phyloP scores from a whole-genome alignment of 1,140 invertebrate species.

The Aradophagus sp. region DNA sequence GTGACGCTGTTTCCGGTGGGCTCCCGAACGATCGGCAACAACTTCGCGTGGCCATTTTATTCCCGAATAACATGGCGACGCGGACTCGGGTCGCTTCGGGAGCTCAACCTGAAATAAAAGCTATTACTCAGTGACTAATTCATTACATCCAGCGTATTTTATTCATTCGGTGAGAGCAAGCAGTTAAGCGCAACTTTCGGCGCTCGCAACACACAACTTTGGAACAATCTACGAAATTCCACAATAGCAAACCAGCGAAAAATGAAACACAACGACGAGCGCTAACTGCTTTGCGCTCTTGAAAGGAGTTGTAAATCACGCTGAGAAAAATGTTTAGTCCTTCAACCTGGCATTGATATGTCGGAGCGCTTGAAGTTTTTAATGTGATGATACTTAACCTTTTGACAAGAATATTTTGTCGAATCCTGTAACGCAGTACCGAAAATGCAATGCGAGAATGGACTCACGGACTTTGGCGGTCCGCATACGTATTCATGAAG shows the following conservation, averaged over 20 bases:
- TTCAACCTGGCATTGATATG: slow-evolving; percentile 43
- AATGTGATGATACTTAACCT: slow-evolving; percentile 57
- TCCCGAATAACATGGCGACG: slow-evolving; percentile 4
- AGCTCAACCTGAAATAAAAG: too few species aligned
- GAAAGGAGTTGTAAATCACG: slow-evolving; percentile 31
- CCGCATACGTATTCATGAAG: slow-evolving; percentile 30
- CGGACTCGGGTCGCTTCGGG: slow-evolving; percentile 6
- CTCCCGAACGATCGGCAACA: too few species aligned
- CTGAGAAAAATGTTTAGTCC: slow-evolving; percentile 22
- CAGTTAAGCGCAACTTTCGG: too few species aligned
- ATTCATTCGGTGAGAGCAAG: too few species aligned
- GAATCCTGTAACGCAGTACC: slow-evolving; percentile 37
- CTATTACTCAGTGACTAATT: background rate
- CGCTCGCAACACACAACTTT: too few species aligned
- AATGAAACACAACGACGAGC: too few species aligned
- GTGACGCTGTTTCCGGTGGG: background rate
- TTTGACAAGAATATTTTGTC: slow-evolving; percentile 44
- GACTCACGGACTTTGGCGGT: slow-evolving; percentile 32
- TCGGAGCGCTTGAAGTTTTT: slow-evolving; percentile 44
- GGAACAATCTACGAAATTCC: too few species aligned
- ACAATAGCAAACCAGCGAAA: too few species aligned
- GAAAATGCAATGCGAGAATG: slow-evolving; percentile 35
- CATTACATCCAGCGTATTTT: too few species aligned
- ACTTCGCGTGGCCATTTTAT: too few species aligned
- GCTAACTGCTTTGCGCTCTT: slow-evolving; percentile 34